Conservation (phyloP, 2,888 invertebrate species). For the Hirtodrosophila duncani region DNA sequence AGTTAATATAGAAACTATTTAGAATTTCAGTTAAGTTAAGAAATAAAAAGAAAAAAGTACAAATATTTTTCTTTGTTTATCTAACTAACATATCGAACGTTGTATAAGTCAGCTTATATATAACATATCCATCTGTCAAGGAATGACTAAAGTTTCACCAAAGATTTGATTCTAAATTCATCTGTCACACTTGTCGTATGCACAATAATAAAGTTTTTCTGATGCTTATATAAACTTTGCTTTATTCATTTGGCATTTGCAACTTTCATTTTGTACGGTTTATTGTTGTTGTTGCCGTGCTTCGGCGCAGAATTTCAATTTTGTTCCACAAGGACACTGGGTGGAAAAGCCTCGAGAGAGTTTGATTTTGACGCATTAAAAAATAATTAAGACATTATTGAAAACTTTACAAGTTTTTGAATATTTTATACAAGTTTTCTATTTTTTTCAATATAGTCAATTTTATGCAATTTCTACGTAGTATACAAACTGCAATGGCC, state of each 20-base stretch:
- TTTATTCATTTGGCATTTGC: conserved; percentile 13
- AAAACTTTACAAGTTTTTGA: no score
- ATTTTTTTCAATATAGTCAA: conserved; percentile 28
- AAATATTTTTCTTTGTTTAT: no score
- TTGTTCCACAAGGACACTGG: conserved; percentile 43
- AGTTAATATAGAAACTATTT: no score
- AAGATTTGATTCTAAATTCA: no score
- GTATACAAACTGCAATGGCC: conserved; percentile 49
- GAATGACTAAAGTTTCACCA: no score
- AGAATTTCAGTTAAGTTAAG: no score
- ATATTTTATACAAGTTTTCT: conserved; percentile 17
- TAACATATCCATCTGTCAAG: no score
- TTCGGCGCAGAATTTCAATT: conserved; percentile 10
- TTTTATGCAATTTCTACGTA: conserved; percentile 44
- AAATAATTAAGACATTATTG: not conserved
- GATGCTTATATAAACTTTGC: conserved; percentile 57
- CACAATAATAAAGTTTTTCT: no score
- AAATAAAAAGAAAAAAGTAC: no score
- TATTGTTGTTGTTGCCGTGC: conserved; percentile 7
- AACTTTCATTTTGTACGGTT: not conserved
- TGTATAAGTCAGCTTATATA: no score
- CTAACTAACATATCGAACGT: no score
- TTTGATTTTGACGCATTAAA: not conserved
- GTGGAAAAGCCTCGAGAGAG: conserved; percentile 16
- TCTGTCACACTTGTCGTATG: no score